phyloP scores from a whole-genome alignment of 2,113 vertebrate species.

The Lasiurus cinereus region DNA sequence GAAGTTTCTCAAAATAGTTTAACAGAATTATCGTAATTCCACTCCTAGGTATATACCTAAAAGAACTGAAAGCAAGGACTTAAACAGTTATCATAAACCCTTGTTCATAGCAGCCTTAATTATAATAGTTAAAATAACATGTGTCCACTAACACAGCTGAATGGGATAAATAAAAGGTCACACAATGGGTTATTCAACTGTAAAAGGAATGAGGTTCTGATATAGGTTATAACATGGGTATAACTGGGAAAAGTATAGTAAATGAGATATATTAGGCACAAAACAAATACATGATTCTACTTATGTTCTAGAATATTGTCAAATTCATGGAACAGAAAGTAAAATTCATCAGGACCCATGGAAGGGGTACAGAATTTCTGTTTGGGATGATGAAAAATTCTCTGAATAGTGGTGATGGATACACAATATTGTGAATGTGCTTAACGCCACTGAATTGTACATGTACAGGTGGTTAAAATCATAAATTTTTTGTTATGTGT shows the following conservation, averaged over 20 bases:
- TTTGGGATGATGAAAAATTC: background rate
- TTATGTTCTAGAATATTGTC: background rate
- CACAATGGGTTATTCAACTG: background rate
- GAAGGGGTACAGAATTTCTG: background rate
- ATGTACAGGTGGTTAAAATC: background rate
- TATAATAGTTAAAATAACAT: background rate
- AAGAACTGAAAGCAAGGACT: background rate
- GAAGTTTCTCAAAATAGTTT: conserved; percentile 24
- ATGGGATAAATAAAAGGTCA: background rate
- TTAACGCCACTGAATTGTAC: background rate
- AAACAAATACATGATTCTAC: background rate
- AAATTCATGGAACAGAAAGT: background rate
- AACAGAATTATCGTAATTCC: background rate
- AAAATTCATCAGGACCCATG: background rate
- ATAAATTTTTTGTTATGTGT: background rate
- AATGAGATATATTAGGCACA: background rate
- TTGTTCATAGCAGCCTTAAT: background rate
- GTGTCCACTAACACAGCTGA: background rate
- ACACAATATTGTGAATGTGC: background rate
- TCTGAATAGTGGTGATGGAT: background rate
- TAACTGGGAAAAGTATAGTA: background rate
- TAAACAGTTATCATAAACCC: background rate
- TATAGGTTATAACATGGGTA: background rate
- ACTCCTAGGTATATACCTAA: background rate
- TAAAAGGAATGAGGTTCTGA: background rate